These are phyloP conservation scores for Caenorhabditis becei DNA, from an alignment of 2,888 invertebrate species.

Conservation along the genomic window DNA sequence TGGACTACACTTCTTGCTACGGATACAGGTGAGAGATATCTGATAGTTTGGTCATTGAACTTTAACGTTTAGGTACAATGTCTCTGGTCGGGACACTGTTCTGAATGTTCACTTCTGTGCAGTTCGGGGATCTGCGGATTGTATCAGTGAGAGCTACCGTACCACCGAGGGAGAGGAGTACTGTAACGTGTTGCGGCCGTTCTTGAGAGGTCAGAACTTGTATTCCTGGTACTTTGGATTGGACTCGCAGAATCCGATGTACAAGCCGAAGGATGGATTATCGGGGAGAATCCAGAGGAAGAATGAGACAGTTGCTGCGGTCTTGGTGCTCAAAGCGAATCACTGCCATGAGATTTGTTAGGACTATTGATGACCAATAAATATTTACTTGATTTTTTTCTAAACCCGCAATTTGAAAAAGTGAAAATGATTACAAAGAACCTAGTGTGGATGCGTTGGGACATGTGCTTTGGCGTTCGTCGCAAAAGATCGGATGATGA, in stretches of 20 bases:
- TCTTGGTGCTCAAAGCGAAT: slow-evolving; percentile 68
- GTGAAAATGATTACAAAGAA: slow-evolving; percentile 22
- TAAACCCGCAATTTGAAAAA: slow-evolving; percentile 36
- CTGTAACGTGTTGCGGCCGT: slow-evolving; percentile 72
- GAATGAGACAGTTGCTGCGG: slow-evolving; percentile 63
- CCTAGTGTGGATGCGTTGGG: slow-evolving; percentile 58
- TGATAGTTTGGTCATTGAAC: neutral
- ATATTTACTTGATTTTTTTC: slow-evolving; percentile 27
- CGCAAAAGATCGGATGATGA: slow-evolving; percentile 73
- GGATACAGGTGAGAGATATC: slow-evolving; percentile 71
- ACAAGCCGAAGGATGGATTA: slow-evolving; percentile 23
- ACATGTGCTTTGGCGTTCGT: slow-evolving; percentile 62
- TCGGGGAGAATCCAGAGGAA: slow-evolving; percentile 59
- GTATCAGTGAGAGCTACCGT: slow-evolving; percentile 62
- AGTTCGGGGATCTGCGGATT: slow-evolving; percentile 69
- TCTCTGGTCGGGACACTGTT: slow-evolving; percentile 73
- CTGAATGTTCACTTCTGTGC: slow-evolving; percentile 76
- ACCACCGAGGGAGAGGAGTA: slow-evolving; percentile 73
- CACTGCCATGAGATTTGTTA: slow-evolving; percentile 71
- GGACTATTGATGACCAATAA: neutral
- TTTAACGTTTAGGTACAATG: slow-evolving; percentile 69
- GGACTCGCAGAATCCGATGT: slow-evolving; percentile 49
- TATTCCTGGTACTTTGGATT: slow-evolving; percentile 67
- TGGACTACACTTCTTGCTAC: slow-evolving; percentile 75
- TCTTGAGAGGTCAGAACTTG: slow-evolving; percentile 65